Conservation (phyloP, 2,888 invertebrate species). For the Cantharis nigra region DNA sequence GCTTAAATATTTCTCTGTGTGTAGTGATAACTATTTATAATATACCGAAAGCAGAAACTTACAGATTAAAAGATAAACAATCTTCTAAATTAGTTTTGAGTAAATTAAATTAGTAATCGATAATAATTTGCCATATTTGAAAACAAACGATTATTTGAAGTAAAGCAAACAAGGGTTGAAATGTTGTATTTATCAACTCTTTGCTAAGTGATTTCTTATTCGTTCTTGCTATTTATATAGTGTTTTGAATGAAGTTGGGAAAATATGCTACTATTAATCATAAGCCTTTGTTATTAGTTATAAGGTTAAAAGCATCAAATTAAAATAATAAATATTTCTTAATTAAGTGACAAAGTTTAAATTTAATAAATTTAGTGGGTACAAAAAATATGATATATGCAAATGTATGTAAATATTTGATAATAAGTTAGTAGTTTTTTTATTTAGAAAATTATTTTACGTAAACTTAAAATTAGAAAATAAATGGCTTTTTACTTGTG, state of each 20-base stretch:
- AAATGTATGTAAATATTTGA: neutral
- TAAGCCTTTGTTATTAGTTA: neutral
- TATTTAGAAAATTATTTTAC: neutral
- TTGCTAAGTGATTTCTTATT: neutral
- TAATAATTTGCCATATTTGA: neutral
- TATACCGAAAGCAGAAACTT: neutral
- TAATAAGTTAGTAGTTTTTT: neutral
- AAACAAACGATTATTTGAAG: neutral
- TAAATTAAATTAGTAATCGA: neutral
- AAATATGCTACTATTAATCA: neutral
- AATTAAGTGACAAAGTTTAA: neutral
- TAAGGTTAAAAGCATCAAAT: neutral
- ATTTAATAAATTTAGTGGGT: neutral
- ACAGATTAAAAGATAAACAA: neutral
- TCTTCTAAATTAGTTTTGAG: neutral
- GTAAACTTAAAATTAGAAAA: neutral
- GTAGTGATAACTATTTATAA: neutral
- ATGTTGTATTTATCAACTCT: neutral
- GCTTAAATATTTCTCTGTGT: too few relatives aligned
- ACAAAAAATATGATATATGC: neutral
- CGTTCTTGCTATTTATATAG: neutral
- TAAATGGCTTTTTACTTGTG: neutral
- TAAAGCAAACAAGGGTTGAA: neutral
- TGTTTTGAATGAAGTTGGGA: neutral
- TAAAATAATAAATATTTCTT: neutral